Evolutionary conservation across 2,888 invertebrate genomes (phyloP), one percentile per base, ranked within the genome.

Genomic region (Drosophila mercatorum): DNA sequence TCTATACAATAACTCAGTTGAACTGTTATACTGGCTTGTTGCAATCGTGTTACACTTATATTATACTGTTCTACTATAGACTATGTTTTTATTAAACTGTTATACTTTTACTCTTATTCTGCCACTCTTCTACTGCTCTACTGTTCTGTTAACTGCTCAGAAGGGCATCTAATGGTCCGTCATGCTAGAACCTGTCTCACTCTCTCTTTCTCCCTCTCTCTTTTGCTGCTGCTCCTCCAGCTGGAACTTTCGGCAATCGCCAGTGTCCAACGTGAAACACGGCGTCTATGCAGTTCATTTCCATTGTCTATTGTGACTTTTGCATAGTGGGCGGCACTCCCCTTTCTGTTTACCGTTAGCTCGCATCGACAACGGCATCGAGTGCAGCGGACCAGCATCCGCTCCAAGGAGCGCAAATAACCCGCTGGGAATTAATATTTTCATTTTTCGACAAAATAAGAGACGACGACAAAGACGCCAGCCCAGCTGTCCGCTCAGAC

Each of bases 381-480:
- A n/a, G 34, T n/a, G 17, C 47, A 28, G 61, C 51, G 31, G 40
- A 51, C 26, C 55, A 31, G 10, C 60, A 43, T 44, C 52, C 34
- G 68, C 38, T 31, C 31, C 41, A 49, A 46, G 53, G 31, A 79
- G 51, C 64, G 68, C 70, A 71, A 75, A 74, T 72, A 75, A 80
- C 75, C 88, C 76, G 77, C 72, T 88, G 86, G 85, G 89, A 86
- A 81, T 80, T 81, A 77, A 76, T 86, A 86, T 81, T 78, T 86
- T 76, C 68, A 84, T 83, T 84, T 75, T 87, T 87, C 81, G 59
- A 71, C 81, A 74, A 72, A 72, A 71, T 74, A 76, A 83, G 81
- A 84, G 78, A 75, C 67, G 73, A 74, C 67, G 75, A 78, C 78
- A 75, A 69, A 67, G 72, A 67, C 58, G 49, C 31, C 52, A 11